Conservation (phyloP, 2,113 vertebrate species). For the Donacobius atricapilla region DNA sequence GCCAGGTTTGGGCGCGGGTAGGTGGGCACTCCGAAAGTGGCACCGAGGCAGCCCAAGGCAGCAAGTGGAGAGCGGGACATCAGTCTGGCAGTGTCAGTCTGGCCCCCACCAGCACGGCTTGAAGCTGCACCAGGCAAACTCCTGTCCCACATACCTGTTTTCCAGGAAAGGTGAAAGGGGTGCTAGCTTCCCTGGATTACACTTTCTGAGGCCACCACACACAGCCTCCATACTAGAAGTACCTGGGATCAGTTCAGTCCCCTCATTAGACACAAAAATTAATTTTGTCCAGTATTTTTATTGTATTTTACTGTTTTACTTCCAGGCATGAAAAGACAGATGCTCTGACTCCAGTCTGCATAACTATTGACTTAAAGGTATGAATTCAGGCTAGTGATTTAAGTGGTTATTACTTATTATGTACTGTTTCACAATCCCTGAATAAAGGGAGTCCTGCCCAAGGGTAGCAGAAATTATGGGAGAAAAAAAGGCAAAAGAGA, state of each 20-base stretch:
- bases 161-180: not conserved
- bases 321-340: not conserved
- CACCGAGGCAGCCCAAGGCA: not conserved
- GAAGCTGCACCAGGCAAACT: not conserved
- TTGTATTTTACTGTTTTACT: not conserved
- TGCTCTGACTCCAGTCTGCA: not conserved
- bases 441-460: not conserved
- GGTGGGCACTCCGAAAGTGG: accelerated
- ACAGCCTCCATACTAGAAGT: not conserved
- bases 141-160: not conserved
- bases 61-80: accelerated
- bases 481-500: not conserved
- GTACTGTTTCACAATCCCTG: not conserved
- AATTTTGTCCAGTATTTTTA: not conserved
- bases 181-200: not conserved
- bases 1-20: not conserved
- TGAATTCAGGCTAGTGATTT: not conserved
- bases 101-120: accelerated
- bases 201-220: not conserved
- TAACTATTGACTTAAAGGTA: not conserved
- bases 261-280: not conserved
- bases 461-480: not conserved
- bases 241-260: not conserved
- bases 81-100: accelerated
- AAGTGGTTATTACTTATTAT: not conserved